Percentiles rank a stretch among this genome's conserved stretches.
These are phyloP conservation scores for Climacteris rufus DNA, from an alignment of 2,113 vertebrate species.

Conservation along the genomic window DNA sequence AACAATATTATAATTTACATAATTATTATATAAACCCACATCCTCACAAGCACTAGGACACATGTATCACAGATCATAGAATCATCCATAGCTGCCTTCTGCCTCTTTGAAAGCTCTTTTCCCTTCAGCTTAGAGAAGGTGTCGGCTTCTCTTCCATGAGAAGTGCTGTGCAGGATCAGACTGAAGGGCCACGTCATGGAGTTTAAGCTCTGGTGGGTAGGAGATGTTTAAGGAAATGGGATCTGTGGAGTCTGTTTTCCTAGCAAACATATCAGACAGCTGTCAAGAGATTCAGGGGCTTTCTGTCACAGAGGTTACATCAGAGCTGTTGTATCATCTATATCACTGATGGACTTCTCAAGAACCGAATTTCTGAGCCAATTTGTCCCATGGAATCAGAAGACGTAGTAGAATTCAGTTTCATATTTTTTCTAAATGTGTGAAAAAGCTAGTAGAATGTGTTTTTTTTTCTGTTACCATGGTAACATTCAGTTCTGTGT, in stretches of 20 bases:
- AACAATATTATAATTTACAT: not conserved
- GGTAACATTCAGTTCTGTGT: not conserved
- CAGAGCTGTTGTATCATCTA: not conserved
- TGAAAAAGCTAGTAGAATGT: not conserved
- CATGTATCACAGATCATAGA: not conserved
- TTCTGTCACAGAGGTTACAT: not conserved
- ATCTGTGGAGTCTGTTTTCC: not conserved
- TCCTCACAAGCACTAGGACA: not conserved
- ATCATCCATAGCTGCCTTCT: accelerated
- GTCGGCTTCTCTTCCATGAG: not conserved
- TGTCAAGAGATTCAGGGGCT: not conserved
- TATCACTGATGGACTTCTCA: not conserved
- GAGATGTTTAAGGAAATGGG: not conserved
- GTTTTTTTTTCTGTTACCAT: not conserved
- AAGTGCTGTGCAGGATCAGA: not conserved
- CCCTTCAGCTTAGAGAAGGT: not conserved
- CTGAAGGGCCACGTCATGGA: not conserved
- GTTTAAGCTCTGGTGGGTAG: not conserved
- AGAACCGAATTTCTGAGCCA: not conserved
- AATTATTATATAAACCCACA: not conserved
- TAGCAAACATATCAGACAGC: not conserved
- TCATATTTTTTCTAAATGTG: not conserved
- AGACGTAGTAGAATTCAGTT: not conserved
- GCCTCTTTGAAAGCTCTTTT: not conserved
- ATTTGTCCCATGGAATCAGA: not conserved